Conservation (phyloP, 2,888 invertebrate species). For the Argyra leucocephala region DNA sequence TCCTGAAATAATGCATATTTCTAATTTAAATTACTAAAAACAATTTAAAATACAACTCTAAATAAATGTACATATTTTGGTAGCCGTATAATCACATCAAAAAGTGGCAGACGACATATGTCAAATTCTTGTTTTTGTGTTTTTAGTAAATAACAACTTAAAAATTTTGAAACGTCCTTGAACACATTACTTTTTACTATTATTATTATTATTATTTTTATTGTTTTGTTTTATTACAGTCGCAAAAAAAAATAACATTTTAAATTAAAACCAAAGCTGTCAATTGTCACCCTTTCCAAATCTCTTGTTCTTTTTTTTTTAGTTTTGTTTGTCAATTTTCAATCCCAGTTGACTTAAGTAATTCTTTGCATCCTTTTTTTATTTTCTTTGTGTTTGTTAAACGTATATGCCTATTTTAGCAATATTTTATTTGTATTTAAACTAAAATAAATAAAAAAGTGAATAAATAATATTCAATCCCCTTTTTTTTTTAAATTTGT, state of each 20-base stretch:
- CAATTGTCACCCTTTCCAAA: neutral
- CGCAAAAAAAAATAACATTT: too few species aligned
- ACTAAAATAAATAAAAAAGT: neutral
- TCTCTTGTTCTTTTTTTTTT: neutral
- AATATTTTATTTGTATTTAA: conserved; percentile 4
- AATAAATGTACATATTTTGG: neutral
- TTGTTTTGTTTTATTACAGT: too few species aligned
- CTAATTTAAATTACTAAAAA: too few species aligned
- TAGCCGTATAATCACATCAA: neutral
- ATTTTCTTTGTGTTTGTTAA: neutral
- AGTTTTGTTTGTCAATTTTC: neutral
- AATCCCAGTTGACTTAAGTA: neutral
- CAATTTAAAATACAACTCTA: neutral
- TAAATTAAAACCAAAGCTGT: neutral
- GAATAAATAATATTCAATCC: neutral
- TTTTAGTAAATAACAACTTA: too few species aligned
- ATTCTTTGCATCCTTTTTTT: neutral
- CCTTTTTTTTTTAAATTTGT: neutral
- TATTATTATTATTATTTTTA: too few species aligned
- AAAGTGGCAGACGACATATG: conserved; percentile 10
- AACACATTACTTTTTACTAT: neutral
- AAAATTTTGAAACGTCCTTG: neutral
- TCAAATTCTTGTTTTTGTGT: neutral
- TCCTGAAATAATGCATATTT: too few species aligned
- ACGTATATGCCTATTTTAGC: conserved; percentile 7